Evolutionary conservation across 2,113 vertebrate genomes (phyloP).

Genomic region (Pardalotus punctatus): DNA sequence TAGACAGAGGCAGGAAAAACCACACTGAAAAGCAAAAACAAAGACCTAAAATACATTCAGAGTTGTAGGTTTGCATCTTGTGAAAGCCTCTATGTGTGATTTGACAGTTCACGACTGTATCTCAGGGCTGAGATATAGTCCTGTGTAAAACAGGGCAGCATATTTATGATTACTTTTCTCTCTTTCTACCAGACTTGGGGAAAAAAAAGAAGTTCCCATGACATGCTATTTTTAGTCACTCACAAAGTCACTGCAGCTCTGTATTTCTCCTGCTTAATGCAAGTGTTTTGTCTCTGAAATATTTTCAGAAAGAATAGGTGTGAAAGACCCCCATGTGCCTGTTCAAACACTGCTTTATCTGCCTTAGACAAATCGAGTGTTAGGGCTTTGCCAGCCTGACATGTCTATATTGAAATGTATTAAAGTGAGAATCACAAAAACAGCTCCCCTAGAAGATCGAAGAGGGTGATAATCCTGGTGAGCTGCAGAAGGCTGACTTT

Average conservation of each 20-base stretch:
- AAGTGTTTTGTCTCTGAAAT: not conserved
- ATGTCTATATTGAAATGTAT: not conserved
- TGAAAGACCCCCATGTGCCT: not conserved
- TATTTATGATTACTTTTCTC: not conserved
- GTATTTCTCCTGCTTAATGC: not conserved
- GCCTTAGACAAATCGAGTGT: not conserved
- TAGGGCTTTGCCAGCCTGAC: not conserved
- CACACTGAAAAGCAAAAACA: not conserved
- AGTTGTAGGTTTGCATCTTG: not conserved
- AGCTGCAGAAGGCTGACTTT: not conserved
- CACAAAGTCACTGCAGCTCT: not conserved
- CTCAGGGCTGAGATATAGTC: not conserved
- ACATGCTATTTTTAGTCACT: not conserved
- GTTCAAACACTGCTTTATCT: conserved; percentile 4
- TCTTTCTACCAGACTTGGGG: not conserved
- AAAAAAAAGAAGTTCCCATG: not conserved
- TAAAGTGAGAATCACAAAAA: not conserved
- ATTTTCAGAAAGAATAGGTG: conserved; percentile 3
- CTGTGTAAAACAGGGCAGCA: not conserved
- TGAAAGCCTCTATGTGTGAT: not conserved
- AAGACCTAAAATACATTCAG: not conserved
- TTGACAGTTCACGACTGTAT: not conserved
- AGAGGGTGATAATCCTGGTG: not conserved
- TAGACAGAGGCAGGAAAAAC: not conserved
- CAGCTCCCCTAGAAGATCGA: not conserved